phyloP scores from a whole-genome alignment of 2,888 invertebrate species.

The Lithophane leautieri region DNA sequence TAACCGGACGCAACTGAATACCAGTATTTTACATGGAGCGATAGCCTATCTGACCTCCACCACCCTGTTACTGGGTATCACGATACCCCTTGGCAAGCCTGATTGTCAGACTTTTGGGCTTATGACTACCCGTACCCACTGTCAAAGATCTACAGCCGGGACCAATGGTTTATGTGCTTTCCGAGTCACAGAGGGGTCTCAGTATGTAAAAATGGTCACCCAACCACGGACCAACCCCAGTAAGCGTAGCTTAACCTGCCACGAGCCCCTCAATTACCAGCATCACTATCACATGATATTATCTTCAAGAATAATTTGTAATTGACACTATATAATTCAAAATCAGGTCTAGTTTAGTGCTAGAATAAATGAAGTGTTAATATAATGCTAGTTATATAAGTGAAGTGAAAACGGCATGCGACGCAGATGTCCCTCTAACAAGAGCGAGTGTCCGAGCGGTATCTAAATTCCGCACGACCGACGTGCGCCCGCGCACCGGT shows the following conservation, averaged over 20 bases:
- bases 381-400: constrained; percentile 65
- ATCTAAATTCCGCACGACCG: constrained; percentile 83
- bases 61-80: neutral
- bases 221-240: neutral
- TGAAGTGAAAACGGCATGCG: constrained; percentile 80
- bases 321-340: constrained; percentile 47
- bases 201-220: neutral
- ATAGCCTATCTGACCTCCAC: neutral
- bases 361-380: constrained; percentile 63
- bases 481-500: constrained; percentile 75
- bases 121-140: neutral
- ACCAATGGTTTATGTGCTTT: neutral
- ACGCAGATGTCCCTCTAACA: constrained; percentile 82
- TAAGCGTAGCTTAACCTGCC: neutral
- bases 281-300: neutral
- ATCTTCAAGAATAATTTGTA: constrained; percentile 30
- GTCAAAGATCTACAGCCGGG: neutral
- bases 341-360: constrained; percentile 38
- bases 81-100: neutral
- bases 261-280: neutral
- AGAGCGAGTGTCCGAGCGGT: constrained; percentile 83
- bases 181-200: neutral
- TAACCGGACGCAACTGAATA: neutral
- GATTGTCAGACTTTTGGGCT: neutral
- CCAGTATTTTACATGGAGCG: neutral